Evolutionary conservation across 2,113 vertebrate species (phyloP), one percentile per base, ranked within the genome.

Genomic region (Nyctereutes procyonoides): DNA sequence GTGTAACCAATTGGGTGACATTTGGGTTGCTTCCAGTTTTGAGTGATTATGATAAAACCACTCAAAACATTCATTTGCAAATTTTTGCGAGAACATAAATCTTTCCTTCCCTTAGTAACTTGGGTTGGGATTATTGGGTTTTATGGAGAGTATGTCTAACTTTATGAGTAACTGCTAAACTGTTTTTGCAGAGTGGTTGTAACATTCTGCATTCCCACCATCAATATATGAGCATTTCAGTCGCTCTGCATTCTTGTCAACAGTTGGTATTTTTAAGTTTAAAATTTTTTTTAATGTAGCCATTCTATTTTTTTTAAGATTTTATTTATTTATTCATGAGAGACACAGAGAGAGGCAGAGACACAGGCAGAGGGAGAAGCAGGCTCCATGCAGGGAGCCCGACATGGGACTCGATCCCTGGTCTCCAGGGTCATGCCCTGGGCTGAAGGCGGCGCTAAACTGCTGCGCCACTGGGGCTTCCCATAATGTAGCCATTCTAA

Each of bases 61-160:
- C 24, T 55, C 12, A 43, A 86, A 71, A 51, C 22, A 11, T 83
- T 69, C 62, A 74, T 3, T 3, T 83, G 35, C 11, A 74, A 28
- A 83, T 84, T 96, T 95, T 88, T 74, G 43, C 67, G 71, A 67
- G 43, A 73, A 58, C 38, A 26, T 88, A 43, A 32, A 24, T 69
- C 76, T 76, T 91, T 48, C 74, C 77, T 95, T 76, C 30, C 90
- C 55, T 93, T 63, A 88, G 76, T 85, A 90, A 87, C 26, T 84
- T 88, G 38, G 12, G 51, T 56, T 56, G 22, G n/a, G 28, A 56
- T 95, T 62, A 35, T 35, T 93, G 80, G n/a, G 11, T 71, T 87
- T 97, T 92, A 51, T 93, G 62, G 73, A 90, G 76, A 76, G 12
- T 58, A 16, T n/a, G 19, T 71, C 60, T 58, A 38, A 63, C 65